A percentile compares a stretch with the other conserved stretches of the same genome.
Evolutionary conservation across 2,888 invertebrate genomes (phyloP).

Genomic region (Hydrotaea cyrtoneurina): DNA sequence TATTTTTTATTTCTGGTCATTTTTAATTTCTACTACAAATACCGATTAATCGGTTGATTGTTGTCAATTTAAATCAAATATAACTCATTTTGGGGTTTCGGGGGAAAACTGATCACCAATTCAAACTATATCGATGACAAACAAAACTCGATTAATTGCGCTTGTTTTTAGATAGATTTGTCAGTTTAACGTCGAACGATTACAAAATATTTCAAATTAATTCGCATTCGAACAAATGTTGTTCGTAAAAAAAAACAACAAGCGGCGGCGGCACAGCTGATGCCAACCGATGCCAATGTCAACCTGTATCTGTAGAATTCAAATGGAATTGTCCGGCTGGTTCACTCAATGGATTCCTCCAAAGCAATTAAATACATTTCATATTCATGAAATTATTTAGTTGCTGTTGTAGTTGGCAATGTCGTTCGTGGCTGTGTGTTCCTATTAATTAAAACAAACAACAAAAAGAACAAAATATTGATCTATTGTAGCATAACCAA

Average conservation of each 20-base stretch:
- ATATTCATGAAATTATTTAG: conserved; percentile 22
- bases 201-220: conserved; percentile 15
- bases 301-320: background rate
- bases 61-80: no score
- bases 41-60: no score
- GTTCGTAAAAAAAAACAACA: background rate
- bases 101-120: no score
- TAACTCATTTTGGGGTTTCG: no score
- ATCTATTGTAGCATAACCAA: background rate
- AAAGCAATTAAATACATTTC: background rate
- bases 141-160: background rate
- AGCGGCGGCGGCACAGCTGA: background rate
- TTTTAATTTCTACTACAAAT: no score
- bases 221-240: conserved; percentile 5
- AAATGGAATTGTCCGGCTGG: background rate
- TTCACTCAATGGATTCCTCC: conserved; percentile 10
- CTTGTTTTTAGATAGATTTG: conserved; percentile 21
- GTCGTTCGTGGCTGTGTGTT: conserved; percentile 3
- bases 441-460: conserved; percentile 29
- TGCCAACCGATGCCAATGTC: conserved; percentile 35
- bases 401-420: background rate
- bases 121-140: background rate
- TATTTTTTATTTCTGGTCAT: no score
- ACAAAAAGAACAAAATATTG: conserved; percentile 5
- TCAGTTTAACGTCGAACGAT: conserved; percentile 24